Percentiles rank a stretch among this genome's conserved stretches.
Conservation (phyloP, 1,140 invertebrate genomes). For the Calephelis virginiensis region DNA sequence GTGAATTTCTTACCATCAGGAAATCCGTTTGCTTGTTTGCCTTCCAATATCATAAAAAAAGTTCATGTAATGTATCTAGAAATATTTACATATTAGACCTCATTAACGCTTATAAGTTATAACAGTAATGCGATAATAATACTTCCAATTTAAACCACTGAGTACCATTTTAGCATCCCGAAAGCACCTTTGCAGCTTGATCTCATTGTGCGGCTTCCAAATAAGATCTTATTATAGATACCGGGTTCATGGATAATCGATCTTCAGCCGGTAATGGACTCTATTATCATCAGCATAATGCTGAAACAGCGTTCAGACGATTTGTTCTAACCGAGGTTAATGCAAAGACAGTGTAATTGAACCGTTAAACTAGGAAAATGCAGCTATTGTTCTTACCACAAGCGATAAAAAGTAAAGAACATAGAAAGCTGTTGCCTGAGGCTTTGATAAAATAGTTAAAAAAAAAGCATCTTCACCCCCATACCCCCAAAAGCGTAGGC, state of each 20-base stretch:
- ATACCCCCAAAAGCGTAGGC: no score
- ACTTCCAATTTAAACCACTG: neutral
- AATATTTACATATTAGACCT: no score
- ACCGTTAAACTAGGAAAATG: slow-evolving; percentile 7
- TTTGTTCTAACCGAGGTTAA: slow-evolving; percentile 14
- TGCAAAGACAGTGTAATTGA: slow-evolving; percentile 13
- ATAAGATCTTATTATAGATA: slow-evolving; percentile 32
- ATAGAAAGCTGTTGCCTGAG: no score
- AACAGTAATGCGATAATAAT: no score
- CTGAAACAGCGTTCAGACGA: slow-evolving; percentile 9
- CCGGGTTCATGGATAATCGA: slow-evolving; percentile 22
- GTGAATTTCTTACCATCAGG: no score
- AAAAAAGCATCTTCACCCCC: no score
- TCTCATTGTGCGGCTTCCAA: slow-evolving; percentile 28
- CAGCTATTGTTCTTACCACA: neutral
- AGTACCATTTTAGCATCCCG: slow-evolving; percentile 16
- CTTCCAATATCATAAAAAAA: no score
- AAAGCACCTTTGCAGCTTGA: slow-evolving; percentile 22
- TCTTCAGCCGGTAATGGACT: slow-evolving; percentile 15
- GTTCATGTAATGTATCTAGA: no score
- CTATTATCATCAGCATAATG: slow-evolving; percentile 21
- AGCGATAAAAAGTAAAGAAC: neutral
- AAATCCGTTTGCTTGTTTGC: no score
- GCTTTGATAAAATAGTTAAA: no score
- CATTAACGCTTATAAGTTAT: no score